Evolutionary conservation across 2,888 invertebrate genomes (phyloP).

Genomic region (Eremobia ochroleuca): DNA sequence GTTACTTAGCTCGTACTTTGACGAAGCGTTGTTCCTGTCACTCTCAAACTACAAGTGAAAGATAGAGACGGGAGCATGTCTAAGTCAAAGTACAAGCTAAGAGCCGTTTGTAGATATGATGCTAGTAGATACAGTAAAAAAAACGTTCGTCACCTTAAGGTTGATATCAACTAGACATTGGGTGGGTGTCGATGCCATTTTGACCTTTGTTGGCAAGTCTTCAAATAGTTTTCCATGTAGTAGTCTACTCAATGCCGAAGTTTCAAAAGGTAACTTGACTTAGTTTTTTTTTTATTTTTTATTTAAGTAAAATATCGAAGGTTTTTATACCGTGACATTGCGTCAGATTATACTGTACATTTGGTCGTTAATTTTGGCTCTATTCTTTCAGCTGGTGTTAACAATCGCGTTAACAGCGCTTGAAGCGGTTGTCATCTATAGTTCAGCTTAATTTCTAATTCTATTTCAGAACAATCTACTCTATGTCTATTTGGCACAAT

Average conservation of each 20-base stretch:
- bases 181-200: neutral
- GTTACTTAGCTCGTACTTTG: neutral
- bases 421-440: slow-evolving; percentile 20
- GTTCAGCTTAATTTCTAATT: slow-evolving; percentile 25
- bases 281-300: neutral
- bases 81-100: neutral
- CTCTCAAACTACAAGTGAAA: neutral
- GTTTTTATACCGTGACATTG: neutral
- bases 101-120: neutral
- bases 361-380: neutral
- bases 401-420: neutral
- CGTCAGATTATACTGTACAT: neutral
- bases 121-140: neutral
- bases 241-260: neutral
- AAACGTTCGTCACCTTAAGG: neutral
- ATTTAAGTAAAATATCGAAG: neutral
- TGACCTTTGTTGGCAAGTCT: neutral
- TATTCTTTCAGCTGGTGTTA: neutral
- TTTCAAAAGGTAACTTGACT: neutral
- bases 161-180: neutral
- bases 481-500: slow-evolving; percentile 65
- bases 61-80: neutral
- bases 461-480: slow-evolving; percentile 50
- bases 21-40: neutral
- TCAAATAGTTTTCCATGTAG: neutral